Base-by-base conservation (phyloP, 2,888 invertebrate species). In the Aporophyla lueneburgensis region DNA sequence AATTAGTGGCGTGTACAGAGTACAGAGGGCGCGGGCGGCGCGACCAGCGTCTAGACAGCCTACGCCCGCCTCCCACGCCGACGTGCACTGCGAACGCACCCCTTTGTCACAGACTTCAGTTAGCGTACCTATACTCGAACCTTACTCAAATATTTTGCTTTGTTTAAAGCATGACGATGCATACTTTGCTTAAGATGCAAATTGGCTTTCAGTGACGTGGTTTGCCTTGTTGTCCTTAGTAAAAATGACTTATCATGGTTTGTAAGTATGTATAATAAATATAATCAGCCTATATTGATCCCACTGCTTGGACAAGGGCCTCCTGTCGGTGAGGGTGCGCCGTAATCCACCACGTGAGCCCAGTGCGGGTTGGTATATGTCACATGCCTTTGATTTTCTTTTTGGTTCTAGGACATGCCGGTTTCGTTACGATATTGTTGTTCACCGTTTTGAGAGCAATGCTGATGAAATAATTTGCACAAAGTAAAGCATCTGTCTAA, bases 1-100 rank as follows among this genome's bases (percentile, higher is more conserved):
- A 92, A 92, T 92, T 92, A 92, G 90, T 89, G 90, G 89, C 89
- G 90, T 90, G 90, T 89, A 87, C 72, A 27, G 80, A 33, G 59
- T 53, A 56, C 72, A 81, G 86, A 89, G 88, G 89, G 89, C 86
- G 89, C 89, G 87, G 83, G 86, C 77, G 82, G 81, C 81, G 84
- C 81, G 87, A 87, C 87, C 84, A 88, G 83, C 88, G 93, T 94
- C 94, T 94, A 94, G 94, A 94, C 93, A 88, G 89, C 90, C 91
- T 87, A 84, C 90, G 87, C 84, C 86, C 62, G 81, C 84, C 70
- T 81, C 76, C 84, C 75, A 69, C 77, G 78, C 80, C 81, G 81
- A 27, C 86, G 71, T 84, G 83, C 86, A 86, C 84, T 75, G 66
- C 77, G 80, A 78, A 86, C 86, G 85, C 88, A 87, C 89, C 88